Conservation (phyloP, 2,113 vertebrate genomes). For the Triplophysa siluroides region DNA sequence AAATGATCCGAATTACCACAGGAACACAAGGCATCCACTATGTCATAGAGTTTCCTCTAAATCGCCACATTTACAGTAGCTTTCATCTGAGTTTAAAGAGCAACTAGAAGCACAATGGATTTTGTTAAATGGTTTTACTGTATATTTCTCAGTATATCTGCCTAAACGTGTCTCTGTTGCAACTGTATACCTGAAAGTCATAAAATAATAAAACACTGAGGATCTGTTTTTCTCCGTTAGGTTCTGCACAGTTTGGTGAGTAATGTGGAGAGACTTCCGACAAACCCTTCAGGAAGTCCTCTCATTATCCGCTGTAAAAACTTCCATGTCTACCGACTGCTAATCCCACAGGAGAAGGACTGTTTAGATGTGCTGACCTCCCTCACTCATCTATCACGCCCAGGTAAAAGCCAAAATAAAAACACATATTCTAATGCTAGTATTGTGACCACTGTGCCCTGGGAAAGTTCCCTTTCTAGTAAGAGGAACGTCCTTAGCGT, state of each 20-base stretch:
- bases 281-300: constrained; percentile 82
- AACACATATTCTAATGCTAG: not conserved
- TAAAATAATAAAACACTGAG: not conserved
- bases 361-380: constrained; percentile 88
- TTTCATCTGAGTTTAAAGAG: no score
- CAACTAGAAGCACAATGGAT: no score
- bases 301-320: constrained; percentile 92
- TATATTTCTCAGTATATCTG: not conserved
- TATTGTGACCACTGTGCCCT: no score
- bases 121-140: not conserved
- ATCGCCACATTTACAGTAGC: not conserved
- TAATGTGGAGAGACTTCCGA: constrained; percentile 84
- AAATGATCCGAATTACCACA: not conserved
- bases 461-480: no score
- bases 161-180: not conserved
- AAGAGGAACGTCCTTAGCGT: no score
- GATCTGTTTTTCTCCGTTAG: constrained; percentile 61
- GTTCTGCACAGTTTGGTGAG: constrained; percentile 93
- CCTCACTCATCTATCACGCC: constrained; percentile 83
- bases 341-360: constrained; percentile 89
- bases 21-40: not conserved
- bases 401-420: constrained; percentile 75
- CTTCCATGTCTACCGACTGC: constrained; percentile 85
- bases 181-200: not conserved
- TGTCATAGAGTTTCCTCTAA: not conserved